A percentile compares a stretch with the other conserved stretches of the same genome.
phyloP scores from a whole-genome alignment of 2,888 invertebrate species.

The Pterobdella sp. region DNA sequence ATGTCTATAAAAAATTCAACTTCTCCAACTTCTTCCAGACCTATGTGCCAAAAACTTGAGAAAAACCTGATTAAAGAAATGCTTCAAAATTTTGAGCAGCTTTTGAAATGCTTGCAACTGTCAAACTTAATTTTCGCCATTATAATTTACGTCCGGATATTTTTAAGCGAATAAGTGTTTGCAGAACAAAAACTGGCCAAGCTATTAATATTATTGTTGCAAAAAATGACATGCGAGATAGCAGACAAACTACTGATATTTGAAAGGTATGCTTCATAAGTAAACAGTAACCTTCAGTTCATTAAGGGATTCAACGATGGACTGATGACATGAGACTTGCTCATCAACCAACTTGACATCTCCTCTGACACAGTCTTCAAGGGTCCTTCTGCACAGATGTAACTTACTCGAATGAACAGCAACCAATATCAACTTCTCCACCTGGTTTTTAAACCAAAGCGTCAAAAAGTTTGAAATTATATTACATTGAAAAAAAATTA shows the following conservation, averaged over 20 bases:
- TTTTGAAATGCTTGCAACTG: too few species aligned
- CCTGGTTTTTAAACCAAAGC: constrained; percentile 42
- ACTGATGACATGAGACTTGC: constrained; percentile 54
- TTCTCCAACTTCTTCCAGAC: too few species aligned
- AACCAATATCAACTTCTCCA: constrained; percentile 52
- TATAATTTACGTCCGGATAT: too few species aligned
- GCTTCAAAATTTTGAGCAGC: too few species aligned
- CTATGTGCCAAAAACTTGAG: too few species aligned
- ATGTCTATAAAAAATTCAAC: too few species aligned
- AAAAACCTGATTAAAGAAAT: too few species aligned
- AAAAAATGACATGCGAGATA: background rate
- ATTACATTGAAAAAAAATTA: background rate
- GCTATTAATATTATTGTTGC: background rate
- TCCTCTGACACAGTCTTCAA: constrained; percentile 44
- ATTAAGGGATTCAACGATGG: constrained; percentile 60
- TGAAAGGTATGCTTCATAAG: too few species aligned
- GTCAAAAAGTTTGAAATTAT: background rate
- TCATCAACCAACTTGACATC: constrained; percentile 49
- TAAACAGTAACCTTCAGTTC: constrained; percentile 51
- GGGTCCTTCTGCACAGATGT: constrained; percentile 45
- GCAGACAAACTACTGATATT: too few species aligned
- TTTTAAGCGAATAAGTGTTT: background rate
- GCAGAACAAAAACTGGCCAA: too few species aligned
- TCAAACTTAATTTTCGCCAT: too few species aligned
- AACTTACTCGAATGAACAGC: constrained; percentile 52